phyloP scores from a whole-genome alignment of 2,888 invertebrate genomes.

The Ennomos erosarius region DNA sequence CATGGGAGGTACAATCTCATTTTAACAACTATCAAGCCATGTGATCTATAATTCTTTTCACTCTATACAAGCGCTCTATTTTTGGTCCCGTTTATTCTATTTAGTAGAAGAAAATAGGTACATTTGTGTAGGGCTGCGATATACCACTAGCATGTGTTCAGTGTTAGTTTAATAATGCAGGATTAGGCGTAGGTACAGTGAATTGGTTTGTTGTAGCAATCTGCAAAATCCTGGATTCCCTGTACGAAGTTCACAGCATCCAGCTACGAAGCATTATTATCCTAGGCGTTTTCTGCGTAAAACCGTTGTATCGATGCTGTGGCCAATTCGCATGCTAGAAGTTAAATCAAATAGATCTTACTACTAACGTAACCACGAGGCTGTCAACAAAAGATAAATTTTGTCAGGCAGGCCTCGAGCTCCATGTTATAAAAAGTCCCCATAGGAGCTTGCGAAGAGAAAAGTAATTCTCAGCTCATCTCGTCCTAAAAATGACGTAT shows the following conservation, averaged over 20 bases:
- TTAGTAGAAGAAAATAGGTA: too few species aligned
- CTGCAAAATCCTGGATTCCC: too few species aligned
- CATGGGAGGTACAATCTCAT: neutral
- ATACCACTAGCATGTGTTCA: constrained; percentile 33
- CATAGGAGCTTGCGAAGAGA: constrained; percentile 14
- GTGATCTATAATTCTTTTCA: too few species aligned
- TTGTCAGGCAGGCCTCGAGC: constrained; percentile 5
- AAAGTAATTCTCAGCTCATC: constrained; percentile 37
- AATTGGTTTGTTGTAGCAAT: constrained; percentile 28
- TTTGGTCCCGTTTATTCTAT: too few species aligned
- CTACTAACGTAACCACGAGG: too few species aligned
- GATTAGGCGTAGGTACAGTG: constrained; percentile 29
- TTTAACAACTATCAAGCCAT: neutral
- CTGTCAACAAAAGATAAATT: constrained; percentile 21
- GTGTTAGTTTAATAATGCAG: constrained; percentile 34
- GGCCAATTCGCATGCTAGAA: neutral
- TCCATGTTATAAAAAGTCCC: constrained; percentile 29
- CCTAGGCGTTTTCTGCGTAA: neutral
- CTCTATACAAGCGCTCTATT: too few species aligned
- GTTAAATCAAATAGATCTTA: too few species aligned
- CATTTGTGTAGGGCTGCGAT: neutral
- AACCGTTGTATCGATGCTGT: neutral
- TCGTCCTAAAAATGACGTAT: constrained; percentile 42
- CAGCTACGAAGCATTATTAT: too few species aligned
- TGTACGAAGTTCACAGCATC: too few species aligned